Base-by-base conservation (phyloP, 2,797 vertebrate species). In the Siniperca undulata region DNA sequence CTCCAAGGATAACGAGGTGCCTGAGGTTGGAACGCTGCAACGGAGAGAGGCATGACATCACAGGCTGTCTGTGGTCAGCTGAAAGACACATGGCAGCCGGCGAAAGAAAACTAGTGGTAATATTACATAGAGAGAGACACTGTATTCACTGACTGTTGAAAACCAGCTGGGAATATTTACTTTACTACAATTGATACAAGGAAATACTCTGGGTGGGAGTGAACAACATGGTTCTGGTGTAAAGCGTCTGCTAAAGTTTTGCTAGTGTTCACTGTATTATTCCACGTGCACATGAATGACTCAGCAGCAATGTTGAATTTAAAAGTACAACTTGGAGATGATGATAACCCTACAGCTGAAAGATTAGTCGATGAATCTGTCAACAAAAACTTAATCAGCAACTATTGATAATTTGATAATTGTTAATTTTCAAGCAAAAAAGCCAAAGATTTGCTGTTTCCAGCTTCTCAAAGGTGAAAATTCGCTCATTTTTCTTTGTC, bases 1-100 rank as follows among this genome's bases (percentile, higher is more conserved):
- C 82, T 94, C 91, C 93, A 94, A 92, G 88, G 86, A 92, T 92
- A 95, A 94, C 88, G 85, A 94, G 90, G 91, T 91, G 93, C 89
- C 88, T 91, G 92, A 93, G 92, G 90, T 92, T 72, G 77, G 80
- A 86, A 36, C 27, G 69, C 88, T 58, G 85, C 71, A 34, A 48
- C 14, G 55, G 70, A 80, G 89, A 62, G 72, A 27, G 70, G 69
- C 80, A 79, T 91, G 93, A 94, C 90, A 93, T 93, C 92, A 92
- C 84, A 60, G 87, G 76, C 78, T 68, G 83, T 86, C 85, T 90
- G 89, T 78, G 91, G 89, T 93, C 86, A 72, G 83, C 74, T 53
- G 1, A 85, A 62, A 90, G 86, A 86, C 86, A 80, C 79, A 84
- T 81, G 90, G 85, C 80, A 67, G 71, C 44, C 36, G 40, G 73